phyloP scores from a whole-genome alignment of 2,888 invertebrate species.

The Lasioglossum morio region DNA sequence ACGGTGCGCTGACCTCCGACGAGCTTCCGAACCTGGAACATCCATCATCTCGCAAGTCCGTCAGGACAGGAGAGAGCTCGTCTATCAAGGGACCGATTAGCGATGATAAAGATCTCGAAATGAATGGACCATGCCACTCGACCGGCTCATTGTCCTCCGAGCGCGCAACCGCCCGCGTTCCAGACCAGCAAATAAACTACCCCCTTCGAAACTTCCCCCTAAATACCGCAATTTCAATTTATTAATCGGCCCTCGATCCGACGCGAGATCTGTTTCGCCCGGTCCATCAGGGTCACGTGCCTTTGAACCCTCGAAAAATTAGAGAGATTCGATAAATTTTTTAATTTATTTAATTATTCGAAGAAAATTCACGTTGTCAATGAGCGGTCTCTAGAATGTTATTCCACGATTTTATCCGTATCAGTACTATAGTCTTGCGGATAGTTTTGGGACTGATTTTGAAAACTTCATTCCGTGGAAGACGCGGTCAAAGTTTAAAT shows the following conservation, averaged over 20 bases:
- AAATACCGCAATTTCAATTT: slow-evolving; percentile 40
- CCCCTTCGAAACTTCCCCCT: slow-evolving; percentile 20
- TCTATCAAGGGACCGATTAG: slow-evolving; percentile 73
- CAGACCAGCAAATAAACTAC: slow-evolving; percentile 17
- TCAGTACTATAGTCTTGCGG: not conserved
- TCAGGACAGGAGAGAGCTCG: slow-evolving; percentile 54
- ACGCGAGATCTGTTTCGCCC: not conserved
- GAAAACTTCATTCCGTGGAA: not conserved
- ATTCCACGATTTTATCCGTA: not conserved
- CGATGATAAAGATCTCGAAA: slow-evolving; percentile 72
- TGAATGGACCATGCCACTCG: slow-evolving; percentile 71
- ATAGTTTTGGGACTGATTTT: not conserved
- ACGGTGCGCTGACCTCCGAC: slow-evolving; percentile 57
- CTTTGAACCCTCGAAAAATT: not conserved
- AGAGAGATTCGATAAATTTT: not conserved
- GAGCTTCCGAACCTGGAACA: slow-evolving; percentile 55
- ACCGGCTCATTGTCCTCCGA: slow-evolving; percentile 56
- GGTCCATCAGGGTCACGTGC: not conserved
- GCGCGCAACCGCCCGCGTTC: slow-evolving; percentile 39
- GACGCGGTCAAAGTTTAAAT: not conserved
- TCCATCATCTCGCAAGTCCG: slow-evolving; percentile 71
- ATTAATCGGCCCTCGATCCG: slow-evolving; percentile 32
- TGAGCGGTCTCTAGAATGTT: not conserved
- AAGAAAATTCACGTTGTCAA: too few relatives aligned
- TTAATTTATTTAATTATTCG: not conserved